These are phyloP conservation scores for Pitangus sulphuratus DNA, from an alignment of 2,797 vertebrate species.

Conservation along the genomic window DNA sequence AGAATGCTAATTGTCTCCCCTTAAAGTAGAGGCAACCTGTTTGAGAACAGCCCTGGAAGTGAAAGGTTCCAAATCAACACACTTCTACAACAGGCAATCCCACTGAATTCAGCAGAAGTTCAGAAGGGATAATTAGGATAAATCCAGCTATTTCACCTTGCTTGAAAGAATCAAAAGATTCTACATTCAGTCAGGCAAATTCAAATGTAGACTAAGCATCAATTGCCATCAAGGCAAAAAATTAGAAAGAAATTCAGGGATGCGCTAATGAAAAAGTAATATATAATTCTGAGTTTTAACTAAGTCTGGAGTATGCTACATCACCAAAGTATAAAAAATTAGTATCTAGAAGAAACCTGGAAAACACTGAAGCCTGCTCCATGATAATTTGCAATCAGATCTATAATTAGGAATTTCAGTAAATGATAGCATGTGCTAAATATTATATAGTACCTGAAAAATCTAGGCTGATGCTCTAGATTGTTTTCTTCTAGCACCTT, in stretches of 20 bases:
- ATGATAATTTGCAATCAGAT: not conserved
- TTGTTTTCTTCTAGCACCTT: conserved; percentile 87
- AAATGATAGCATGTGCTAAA: not conserved
- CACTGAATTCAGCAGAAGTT: not conserved
- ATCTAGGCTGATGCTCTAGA: conserved; percentile 87
- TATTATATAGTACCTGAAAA: conserved; percentile 86
- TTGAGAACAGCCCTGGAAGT: not conserved
- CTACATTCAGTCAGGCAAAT: not conserved
- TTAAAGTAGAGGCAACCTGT: not conserved
- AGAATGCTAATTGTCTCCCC: not conserved
- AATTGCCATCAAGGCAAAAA: not conserved
- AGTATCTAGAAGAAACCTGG: not conserved
- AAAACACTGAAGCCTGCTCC: not conserved
- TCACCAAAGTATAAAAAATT: not conserved
- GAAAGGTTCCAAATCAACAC: not conserved
- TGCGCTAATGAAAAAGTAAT: not conserved
- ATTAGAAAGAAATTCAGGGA: not conserved
- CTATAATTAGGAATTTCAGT: not conserved
- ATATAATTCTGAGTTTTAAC: not conserved
- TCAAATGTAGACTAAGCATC: not conserved
- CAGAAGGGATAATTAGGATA: not conserved
- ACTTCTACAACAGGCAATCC: not conserved
- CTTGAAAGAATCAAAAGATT: not conserved
- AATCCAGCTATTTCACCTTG: not conserved
- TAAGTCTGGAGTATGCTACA: not conserved